A percentile compares a stretch with the other conserved stretches of the same genome.
These are phyloP conservation scores for Aplodontia rufa DNA, from an alignment of 2,113 vertebrate genomes.

Conservation along the genomic window DNA sequence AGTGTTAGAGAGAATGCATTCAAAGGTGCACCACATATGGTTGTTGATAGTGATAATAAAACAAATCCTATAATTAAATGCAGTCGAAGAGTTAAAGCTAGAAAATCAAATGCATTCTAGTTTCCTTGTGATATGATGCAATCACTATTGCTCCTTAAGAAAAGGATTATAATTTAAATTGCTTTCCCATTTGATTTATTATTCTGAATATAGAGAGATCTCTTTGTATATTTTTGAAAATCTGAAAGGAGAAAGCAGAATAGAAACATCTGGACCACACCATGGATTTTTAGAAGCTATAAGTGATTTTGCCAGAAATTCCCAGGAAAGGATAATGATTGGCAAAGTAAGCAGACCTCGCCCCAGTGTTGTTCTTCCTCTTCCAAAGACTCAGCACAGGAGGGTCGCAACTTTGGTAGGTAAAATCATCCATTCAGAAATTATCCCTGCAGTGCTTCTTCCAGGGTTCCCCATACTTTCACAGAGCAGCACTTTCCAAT, in stretches of 20 bases:
- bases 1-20: conserved; percentile 37
- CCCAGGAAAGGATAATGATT: not conserved
- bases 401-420: not conserved
- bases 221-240: conserved; percentile 50
- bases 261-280: conserved; percentile 55
- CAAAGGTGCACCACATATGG: conserved; percentile 22
- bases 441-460: conserved; percentile 48
- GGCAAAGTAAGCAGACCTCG: not conserved
- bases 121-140: conserved; percentile 23
- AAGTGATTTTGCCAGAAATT: conserved; percentile 15
- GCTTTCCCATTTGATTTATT: conserved; percentile 60
- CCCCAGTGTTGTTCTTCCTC: not conserved
- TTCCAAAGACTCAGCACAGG: not conserved
- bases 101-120: conserved; percentile 49
- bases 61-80: conserved; percentile 30
- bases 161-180: conserved; percentile 60
- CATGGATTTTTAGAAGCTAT: conserved; percentile 22
- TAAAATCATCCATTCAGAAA: conserved; percentile 48
- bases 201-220: conserved; percentile 26
- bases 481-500: conserved; percentile 66
- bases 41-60: conserved; percentile 25
- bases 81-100: conserved; percentile 43
- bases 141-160: conserved; percentile 50
- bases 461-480: conserved; percentile 49
- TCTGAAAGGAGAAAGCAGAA: conserved; percentile 26